Base-by-base conservation (phyloP, 2,888 invertebrate species). In the Cerceris rybyensis region DNA sequence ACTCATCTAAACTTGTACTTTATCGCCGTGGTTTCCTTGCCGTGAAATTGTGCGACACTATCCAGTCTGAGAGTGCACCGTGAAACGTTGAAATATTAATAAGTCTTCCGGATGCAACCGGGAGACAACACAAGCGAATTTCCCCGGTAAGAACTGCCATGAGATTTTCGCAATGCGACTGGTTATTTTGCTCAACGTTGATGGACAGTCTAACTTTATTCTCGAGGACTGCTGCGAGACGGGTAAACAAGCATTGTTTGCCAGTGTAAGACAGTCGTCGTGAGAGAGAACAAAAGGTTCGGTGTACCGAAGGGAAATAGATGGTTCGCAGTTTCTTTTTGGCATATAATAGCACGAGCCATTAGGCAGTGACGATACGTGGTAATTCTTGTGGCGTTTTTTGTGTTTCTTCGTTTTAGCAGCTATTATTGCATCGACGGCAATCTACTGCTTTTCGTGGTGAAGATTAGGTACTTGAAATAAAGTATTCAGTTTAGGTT, bases 11-110 rank as follows among this genome's bases (percentile, higher is more conserved):
- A 11, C 9, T 8, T 46, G 46, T 46, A 11, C n/a, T n/a, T n/a
- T n/a, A n/a, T n/a, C 7, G n/a, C 50, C 13, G 50, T n/a, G n/a
- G 50, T 5, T 50, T n/a, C n/a, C n/a, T 50, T n/a, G n/a, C n/a
- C n/a, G 2, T n/a, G 50, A 0, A 50, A n/a, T 50, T 11, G n/a
- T n/a, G n/a, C 50, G 50, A 50, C 7, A n/a, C n/a, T 50, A 50
- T 50, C 61, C 60, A 14, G 43, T 7, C 14, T 43, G 8, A 41
- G 60, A 60, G 43, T 43, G 60, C 49, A 39, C 49, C 61, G 49
- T 49, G 28, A 61, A 61, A 49, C 49, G 46, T 28, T 61, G 61
- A 61, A 61, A 61, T 49, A 61, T 61, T 61, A 61, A 61, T 61
- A 61, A 61, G 60, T 60, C 60, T 43, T 61, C 61, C 9, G 7